Conservation (phyloP, 2,797 vertebrate genomes). For the Oreonectes daqikongensis region DNA sequence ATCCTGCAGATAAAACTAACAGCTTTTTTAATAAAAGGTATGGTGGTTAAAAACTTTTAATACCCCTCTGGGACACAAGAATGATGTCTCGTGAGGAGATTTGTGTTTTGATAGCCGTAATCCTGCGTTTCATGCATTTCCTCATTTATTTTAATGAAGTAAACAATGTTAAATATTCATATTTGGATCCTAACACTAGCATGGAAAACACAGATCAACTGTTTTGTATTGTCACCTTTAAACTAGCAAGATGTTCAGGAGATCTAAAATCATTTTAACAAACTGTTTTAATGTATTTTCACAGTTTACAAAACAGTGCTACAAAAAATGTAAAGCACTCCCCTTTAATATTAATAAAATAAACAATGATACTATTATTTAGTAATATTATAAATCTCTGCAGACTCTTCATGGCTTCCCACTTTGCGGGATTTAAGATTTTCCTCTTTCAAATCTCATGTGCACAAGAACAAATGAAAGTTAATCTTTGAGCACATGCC, state of each 20-base stretch:
- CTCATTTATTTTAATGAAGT: slow-evolving; percentile 21
- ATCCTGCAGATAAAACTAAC: not conserved
- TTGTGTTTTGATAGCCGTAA: slow-evolving; percentile 16
- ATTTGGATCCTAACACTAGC: too few species aligned
- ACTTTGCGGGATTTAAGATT: slow-evolving; percentile 3
- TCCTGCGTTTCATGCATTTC: not conserved
- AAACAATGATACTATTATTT: too few species aligned
- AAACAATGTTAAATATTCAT: slow-evolving; percentile 9
- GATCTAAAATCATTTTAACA: too few species aligned
- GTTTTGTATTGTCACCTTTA: not conserved
- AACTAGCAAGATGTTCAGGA: not conserved
- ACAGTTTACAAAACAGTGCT: too few species aligned
- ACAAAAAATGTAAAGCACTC: not conserved
- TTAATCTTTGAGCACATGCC: slow-evolving; percentile 23
- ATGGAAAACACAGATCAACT: not conserved
- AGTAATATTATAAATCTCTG: too few species aligned
- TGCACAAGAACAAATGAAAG: slow-evolving; percentile 8
- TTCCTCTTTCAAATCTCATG: not conserved
- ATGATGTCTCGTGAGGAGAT: not conserved
- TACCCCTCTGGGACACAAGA: not conserved
- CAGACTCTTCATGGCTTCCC: not conserved
- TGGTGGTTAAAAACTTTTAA: not conserved
- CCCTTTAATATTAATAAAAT: not conserved
- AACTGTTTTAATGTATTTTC: too few species aligned
- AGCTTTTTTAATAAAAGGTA: not conserved